Percentiles rank a stretch among this genome's conserved stretches.
Conservation (phyloP, 2,797 vertebrate species). For the Oreortyx pictus region DNA sequence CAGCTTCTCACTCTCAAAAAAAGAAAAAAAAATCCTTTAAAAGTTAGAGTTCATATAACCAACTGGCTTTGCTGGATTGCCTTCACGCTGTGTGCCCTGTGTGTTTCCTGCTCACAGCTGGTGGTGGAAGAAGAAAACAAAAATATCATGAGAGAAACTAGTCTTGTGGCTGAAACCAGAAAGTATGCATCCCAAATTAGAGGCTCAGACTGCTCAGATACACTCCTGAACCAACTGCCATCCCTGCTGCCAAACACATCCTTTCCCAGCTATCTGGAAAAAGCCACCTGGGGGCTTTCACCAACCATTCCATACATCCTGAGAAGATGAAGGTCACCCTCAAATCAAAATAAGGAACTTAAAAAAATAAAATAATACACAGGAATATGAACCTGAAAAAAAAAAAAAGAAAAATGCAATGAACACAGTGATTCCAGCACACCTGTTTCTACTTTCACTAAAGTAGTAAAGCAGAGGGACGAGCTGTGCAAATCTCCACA, state of each 20-base stretch:
- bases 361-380: not conserved
- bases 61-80: not conserved
- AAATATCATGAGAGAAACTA: not conserved
- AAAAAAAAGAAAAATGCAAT: not conserved
- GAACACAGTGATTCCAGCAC: not conserved
- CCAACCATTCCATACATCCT: rapidly evolving
- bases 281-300: not conserved
- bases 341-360: not conserved
- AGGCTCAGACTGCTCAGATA: not conserved
- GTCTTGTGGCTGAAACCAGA: not conserved
- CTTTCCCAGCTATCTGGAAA: not conserved
- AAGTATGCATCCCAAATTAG: not conserved
- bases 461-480: not conserved
- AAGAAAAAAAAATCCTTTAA: not conserved
- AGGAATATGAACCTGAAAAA: not conserved
- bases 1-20: not conserved
- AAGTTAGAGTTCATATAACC: not conserved
- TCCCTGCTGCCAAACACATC: not conserved
- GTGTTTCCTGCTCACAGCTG: not conserved
- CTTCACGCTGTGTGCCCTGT: rapidly evolving
- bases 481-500: slow-evolving; percentile 34
- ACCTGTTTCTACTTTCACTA: slow-evolving; percentile 44
- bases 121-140: not conserved
- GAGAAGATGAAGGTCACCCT: not conserved
- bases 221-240: not conserved